phyloP scores from a whole-genome alignment of 2,797 vertebrate genomes.

The Bovichtus diacanthus region DNA sequence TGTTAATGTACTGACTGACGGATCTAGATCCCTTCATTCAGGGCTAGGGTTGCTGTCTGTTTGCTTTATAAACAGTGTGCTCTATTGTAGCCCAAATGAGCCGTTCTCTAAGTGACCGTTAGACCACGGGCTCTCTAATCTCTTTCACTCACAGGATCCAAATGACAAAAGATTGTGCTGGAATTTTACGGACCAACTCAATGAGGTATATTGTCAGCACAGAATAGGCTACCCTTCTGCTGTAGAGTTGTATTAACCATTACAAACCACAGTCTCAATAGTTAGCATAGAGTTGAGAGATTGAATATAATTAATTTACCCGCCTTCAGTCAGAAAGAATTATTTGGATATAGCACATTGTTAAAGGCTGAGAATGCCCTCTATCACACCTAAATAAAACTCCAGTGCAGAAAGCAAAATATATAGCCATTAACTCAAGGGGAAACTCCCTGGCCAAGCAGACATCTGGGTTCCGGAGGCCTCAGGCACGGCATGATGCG shows the following conservation, averaged over 20 bases:
- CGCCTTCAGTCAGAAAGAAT: no score
- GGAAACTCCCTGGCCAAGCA: conserved; percentile 32
- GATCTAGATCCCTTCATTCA: conserved; percentile 30
- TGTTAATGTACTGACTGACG: conserved; percentile 30
- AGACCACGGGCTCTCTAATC: conserved; percentile 30
- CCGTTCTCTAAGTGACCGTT: conserved; percentile 22
- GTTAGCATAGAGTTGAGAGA: not conserved
- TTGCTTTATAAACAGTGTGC: conserved; percentile 55
- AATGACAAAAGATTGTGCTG: conserved; percentile 30
- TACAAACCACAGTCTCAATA: not conserved
- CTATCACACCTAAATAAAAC: conserved; percentile 9
- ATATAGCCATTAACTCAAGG: conserved; percentile 13
- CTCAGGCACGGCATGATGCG: conserved; percentile 3
- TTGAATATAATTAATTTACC: no score
- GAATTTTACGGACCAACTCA: conserved; percentile 14
- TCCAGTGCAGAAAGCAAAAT: conserved; percentile 20
- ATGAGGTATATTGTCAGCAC: not conserved
- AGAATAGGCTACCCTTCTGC: not conserved
- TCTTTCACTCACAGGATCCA: conserved; percentile 31
- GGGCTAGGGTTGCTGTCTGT: conserved; percentile 34
- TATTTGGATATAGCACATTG: no score
- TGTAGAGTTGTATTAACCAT: not conserved
- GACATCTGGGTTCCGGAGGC: conserved; percentile 37
- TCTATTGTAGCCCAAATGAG: conserved; percentile 32
- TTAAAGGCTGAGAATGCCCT: not conserved